Evolutionary conservation across 1,140 invertebrate species (phyloP).

Genomic region (Apis cerana): DNA sequence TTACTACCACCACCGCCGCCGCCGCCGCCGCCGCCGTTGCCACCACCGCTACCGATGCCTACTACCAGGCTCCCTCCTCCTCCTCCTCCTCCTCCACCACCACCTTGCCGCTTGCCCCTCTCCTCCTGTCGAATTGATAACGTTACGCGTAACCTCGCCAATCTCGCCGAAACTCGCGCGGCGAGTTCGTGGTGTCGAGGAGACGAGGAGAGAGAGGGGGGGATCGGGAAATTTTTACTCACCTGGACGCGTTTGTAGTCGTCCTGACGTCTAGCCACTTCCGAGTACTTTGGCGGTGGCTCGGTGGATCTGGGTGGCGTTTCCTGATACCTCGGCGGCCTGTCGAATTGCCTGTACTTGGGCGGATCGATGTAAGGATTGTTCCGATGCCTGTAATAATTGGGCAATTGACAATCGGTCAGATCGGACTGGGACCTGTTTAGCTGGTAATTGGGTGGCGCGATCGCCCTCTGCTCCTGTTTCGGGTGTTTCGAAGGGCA

Average conservation of each 20-base stretch:
- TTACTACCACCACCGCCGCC: conserved; percentile 51
- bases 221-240: not conserved
- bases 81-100: conserved; percentile 38
- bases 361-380: conserved; percentile 71
- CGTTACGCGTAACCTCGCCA: conserved; percentile 46
- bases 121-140: conserved; percentile 78
- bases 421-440: conserved; percentile 65
- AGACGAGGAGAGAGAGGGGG: too few species aligned
- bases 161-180: conserved; percentile 27
- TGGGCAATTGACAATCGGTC: conserved; percentile 63
- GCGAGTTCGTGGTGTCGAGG: not conserved
- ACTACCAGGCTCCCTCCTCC: conserved; percentile 39
- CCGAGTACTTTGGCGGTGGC: conserved; percentile 75
- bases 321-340: conserved; percentile 76
- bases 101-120: conserved; percentile 68
- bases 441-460: conserved; percentile 53
- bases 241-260: conserved; percentile 73
- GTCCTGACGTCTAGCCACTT: conserved; percentile 70
- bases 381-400: conserved; percentile 60
- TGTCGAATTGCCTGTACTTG: conserved; percentile 74
- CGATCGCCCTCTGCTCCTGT: conserved; percentile 43
- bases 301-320: conserved; percentile 67
- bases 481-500: conserved; percentile 64
- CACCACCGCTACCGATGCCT: conserved; percentile 13
- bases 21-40: not conserved